phyloP scores from a whole-genome alignment of 2,888 invertebrate genomes.

The Shargacucullia verbasci region DNA sequence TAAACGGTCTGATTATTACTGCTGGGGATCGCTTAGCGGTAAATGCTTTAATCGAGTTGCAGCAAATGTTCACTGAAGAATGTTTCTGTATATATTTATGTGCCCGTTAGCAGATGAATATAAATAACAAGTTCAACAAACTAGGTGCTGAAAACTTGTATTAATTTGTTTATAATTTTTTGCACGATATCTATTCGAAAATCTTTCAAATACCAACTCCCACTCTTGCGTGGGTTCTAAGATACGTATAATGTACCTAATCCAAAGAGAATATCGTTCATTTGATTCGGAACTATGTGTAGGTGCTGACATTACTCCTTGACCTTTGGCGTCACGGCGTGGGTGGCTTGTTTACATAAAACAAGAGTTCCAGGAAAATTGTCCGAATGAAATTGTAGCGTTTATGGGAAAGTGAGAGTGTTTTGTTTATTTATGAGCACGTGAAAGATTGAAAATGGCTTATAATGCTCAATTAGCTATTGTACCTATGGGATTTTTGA shows the following conservation, averaged over 20 bases:
- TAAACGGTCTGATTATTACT: not conserved
- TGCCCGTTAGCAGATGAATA: not conserved
- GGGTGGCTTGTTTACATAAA: slow-evolving; percentile 54
- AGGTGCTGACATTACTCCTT: slow-evolving; percentile 59
- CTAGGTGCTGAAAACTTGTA: slow-evolving; percentile 7
- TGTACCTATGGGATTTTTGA: not conserved
- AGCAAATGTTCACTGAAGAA: not conserved
- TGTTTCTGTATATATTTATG: slow-evolving; percentile 4
- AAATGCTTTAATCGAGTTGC: slow-evolving; percentile 1
- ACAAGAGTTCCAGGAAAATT: slow-evolving; percentile 31
- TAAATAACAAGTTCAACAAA: slow-evolving; percentile 15
- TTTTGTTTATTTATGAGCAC: slow-evolving; percentile 19
- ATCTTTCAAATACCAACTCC: slow-evolving; percentile 24
- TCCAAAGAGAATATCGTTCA: slow-evolving; percentile 52
- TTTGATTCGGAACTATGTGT: slow-evolving; percentile 51
- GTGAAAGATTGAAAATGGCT: slow-evolving; percentile 9
- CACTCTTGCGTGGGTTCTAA: slow-evolving; percentile 41
- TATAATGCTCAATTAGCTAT: slow-evolving; percentile 18
- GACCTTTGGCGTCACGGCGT: slow-evolving; percentile 60
- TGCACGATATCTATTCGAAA: slow-evolving; percentile 12
- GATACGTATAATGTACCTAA: slow-evolving; percentile 54
- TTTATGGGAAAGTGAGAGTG: slow-evolving; percentile 22
- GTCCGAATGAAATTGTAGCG: slow-evolving; percentile 26
- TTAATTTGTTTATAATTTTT: slow-evolving; percentile 18
- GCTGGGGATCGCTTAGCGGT: not conserved